Evolutionary conservation across 2,888 invertebrate species (phyloP).

Genomic region (Cerastis leucographa): DNA sequence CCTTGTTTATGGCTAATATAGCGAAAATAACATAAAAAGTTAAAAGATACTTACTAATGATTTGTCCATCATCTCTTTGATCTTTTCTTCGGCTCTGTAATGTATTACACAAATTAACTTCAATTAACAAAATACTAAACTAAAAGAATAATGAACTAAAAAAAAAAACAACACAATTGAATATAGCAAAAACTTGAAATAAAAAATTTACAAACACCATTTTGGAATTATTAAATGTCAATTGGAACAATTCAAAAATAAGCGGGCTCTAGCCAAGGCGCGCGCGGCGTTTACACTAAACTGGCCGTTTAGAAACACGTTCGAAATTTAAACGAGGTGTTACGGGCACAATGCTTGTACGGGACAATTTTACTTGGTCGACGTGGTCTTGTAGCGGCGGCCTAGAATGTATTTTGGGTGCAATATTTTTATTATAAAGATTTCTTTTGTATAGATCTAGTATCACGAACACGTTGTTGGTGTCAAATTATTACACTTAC

Average conservation of each 20-base stretch:
- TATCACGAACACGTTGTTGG: not conserved
- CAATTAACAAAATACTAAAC: conserved; percentile 28
- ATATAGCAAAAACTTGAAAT: not conserved
- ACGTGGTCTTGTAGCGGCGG: conserved; percentile 70
- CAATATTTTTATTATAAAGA: conserved; percentile 10
- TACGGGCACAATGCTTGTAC: conserved; percentile 60
- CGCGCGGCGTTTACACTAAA: conserved; percentile 78
- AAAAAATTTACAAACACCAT: conserved; percentile 78
- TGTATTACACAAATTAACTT: conserved; percentile 40
- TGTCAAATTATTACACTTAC: not conserved
- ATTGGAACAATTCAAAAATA: conserved; percentile 57
- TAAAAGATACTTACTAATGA: conserved; percentile 83
- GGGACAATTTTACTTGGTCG: conserved; percentile 57
- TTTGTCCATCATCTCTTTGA: conserved; percentile 88
- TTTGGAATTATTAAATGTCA: conserved; percentile 71
- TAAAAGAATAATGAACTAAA: conserved; percentile 21
- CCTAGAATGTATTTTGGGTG: conserved; percentile 50
- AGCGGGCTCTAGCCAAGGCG: conserved; percentile 74
- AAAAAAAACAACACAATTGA: conserved; percentile 4
- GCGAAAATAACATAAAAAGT: too few species aligned
- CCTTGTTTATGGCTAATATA: too few species aligned
- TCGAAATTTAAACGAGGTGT: conserved; percentile 79
- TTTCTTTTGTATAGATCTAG: not conserved
- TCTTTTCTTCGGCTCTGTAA: conserved; percentile 79
- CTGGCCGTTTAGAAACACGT: conserved; percentile 78